Conservation (phyloP, 2,113 vertebrate species). For the Sula dactylatra region DNA sequence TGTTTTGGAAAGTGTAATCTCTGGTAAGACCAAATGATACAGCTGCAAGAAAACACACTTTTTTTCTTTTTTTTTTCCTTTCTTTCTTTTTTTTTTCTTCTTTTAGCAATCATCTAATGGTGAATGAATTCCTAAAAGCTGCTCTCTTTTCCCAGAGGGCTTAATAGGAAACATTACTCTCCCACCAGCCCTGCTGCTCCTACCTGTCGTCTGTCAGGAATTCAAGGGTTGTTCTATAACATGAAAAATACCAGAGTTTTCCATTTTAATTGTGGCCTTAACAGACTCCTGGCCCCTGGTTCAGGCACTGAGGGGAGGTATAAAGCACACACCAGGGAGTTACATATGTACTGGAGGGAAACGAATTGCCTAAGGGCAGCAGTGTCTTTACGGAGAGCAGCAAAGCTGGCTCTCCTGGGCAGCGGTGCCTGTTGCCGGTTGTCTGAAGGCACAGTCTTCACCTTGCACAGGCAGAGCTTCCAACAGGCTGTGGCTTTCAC, state of each 20-base stretch:
- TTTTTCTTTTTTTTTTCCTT: too few species aligned
- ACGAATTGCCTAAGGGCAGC: not conserved
- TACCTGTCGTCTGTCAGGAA: not conserved
- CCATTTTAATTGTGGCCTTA: not conserved
- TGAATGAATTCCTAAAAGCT: not conserved
- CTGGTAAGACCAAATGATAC: not conserved
- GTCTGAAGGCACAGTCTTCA: not conserved
- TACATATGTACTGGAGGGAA: rapidly evolving
- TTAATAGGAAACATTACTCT: not conserved
- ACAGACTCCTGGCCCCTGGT: not conserved
- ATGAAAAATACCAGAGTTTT: not conserved
- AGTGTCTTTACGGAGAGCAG: not conserved
- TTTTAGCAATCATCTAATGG: not conserved
- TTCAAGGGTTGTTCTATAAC: not conserved
- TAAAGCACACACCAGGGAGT: not conserved
- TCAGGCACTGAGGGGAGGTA: not conserved
- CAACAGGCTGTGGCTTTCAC: not conserved
- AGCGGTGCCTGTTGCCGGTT: rapidly evolving
- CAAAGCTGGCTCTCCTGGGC: rapidly evolving
- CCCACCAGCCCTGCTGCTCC: not conserved
- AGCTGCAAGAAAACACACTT: not conserved
- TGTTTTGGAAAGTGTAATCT: not conserved
- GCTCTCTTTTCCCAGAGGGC: not conserved
- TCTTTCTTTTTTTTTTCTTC: too few species aligned
- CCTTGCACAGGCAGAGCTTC: not conserved